Conservation (phyloP, 2,797 vertebrate species). For the Benthosema pterotum region DNA sequence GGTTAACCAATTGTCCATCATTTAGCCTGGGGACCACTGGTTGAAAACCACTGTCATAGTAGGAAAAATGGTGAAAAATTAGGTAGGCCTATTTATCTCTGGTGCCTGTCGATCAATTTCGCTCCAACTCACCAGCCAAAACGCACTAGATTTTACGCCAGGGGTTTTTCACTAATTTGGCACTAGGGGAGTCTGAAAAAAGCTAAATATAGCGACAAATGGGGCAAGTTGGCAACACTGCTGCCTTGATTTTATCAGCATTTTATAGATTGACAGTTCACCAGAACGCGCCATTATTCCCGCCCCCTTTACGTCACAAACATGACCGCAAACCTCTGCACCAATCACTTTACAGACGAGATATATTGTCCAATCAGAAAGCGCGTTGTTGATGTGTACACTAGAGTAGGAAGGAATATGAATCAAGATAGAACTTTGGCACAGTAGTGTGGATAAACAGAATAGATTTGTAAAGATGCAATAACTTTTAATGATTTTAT, state of each 20-base stretch:
- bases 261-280: not conserved
- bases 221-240: no score
- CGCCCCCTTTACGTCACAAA: conserved; percentile 27
- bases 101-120: no score
- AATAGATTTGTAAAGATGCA: not conserved
- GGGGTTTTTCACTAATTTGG: no score
- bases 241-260: not conserved
- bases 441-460: not conserved
- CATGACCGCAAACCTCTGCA: conserved; percentile 4
- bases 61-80: no score
- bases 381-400: conserved; percentile 24
- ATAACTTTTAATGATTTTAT: not conserved
- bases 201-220: no score
- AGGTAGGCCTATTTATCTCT: no score
- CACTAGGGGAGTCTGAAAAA: no score
- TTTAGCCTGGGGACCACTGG: no score
- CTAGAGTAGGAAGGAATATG: conserved; percentile 34
- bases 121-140: no score
- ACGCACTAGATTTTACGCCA: no score
- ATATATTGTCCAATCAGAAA: conserved; percentile 63
- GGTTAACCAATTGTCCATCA: no score
- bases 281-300: conserved; percentile 56
- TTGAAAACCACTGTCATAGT: no score
- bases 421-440: conserved; percentile 42
- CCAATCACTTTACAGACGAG: conserved; percentile 49